phyloP scores from a whole-genome alignment of 2,888 invertebrate genomes.

The Phengaris arion region DNA sequence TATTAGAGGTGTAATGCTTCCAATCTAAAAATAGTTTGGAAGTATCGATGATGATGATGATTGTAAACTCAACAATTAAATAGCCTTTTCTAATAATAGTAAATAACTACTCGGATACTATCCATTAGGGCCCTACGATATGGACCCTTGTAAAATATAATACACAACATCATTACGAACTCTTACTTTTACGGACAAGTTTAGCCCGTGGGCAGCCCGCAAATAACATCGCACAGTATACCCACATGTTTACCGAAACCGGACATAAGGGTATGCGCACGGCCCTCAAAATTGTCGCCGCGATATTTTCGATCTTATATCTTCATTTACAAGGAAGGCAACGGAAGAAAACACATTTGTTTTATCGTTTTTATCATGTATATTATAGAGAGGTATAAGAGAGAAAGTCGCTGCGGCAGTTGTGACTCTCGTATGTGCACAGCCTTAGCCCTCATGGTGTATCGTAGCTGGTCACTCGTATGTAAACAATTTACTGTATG shows the following conservation, averaged over 20 bases:
- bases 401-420: not conserved
- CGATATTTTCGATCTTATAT: not conserved
- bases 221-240: not conserved
- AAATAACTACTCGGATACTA: not conserved
- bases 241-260: not conserved
- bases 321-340: too few relatives aligned
- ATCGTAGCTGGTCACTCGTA: not conserved
- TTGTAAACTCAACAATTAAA: not conserved
- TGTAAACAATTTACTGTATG: conserved; percentile 21
- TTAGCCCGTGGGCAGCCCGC: conserved; percentile 5
- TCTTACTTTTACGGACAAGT: conserved; percentile 12
- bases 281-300: not conserved
- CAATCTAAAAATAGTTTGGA: too few relatives aligned
- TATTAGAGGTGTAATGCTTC: too few relatives aligned
- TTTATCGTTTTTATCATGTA: too few relatives aligned
- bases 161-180: conserved; percentile 10
- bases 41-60: not conserved
- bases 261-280: not conserved
- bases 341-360: too few relatives aligned
- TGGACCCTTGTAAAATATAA: conserved; percentile 14
- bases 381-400: not conserved
- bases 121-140: not conserved
- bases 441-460: not conserved
- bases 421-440: not conserved
- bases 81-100: conserved; percentile 6